A percentile compares a stretch with the other conserved stretches of the same genome.
These are phyloP conservation scores for Pimephales promelas DNA, from an alignment of 2,113 vertebrate genomes.

Conservation along the genomic window DNA sequence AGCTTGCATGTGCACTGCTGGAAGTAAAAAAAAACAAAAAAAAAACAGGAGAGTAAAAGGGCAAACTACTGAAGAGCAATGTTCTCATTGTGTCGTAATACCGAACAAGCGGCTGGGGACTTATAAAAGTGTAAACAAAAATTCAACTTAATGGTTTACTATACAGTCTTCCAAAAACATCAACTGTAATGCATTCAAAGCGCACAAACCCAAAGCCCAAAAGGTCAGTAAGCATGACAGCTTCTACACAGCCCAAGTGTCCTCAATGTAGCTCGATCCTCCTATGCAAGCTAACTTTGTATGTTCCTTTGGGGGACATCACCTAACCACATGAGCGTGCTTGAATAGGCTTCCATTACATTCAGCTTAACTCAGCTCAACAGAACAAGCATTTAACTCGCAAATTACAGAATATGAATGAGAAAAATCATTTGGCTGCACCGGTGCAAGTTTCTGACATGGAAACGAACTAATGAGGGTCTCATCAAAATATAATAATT, in stretches of 20 bases:
- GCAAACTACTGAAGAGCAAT: not conserved
- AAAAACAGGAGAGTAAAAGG: not conserved
- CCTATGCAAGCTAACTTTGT: not conserved
- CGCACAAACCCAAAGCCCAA: constrained; percentile 4
- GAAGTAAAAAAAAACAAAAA: not conserved
- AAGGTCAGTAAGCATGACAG: constrained; percentile 31
- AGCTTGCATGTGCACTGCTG: not conserved
- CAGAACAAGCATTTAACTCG: not conserved
- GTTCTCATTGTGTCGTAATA: not conserved
- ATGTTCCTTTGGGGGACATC: not conserved
- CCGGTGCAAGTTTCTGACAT: not conserved
- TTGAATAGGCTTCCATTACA: constrained; percentile 7
- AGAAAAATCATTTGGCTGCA: not conserved
- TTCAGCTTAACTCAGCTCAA: constrained; percentile 1
- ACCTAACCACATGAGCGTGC: not conserved
- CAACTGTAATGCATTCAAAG: constrained; percentile 39
- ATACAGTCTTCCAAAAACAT: constrained; percentile 19
- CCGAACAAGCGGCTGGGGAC: not conserved
- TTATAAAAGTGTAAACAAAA: constrained; percentile 13
- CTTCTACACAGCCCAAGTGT: constrained; percentile 10
- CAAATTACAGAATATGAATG: not conserved
- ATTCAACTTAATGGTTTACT: not conserved
- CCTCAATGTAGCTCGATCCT: constrained; percentile 7
- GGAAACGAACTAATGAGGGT: not conserved
- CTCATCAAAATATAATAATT: not conserved